Conservation (phyloP, 2,797 vertebrate genomes). For the Lagothrix lagotricha region DNA sequence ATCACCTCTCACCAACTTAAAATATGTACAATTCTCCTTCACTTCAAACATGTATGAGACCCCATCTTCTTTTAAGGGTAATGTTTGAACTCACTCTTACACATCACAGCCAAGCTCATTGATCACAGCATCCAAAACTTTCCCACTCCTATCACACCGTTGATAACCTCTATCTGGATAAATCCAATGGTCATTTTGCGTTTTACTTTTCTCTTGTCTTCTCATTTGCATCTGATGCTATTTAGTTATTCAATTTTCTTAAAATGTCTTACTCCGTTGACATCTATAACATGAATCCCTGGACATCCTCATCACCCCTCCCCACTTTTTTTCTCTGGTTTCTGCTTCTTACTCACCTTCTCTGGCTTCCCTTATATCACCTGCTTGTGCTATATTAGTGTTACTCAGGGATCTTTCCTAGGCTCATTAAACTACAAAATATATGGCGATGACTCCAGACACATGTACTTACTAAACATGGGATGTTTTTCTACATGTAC, state of each 20-base stretch:
- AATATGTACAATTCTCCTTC: neutral
- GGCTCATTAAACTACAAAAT: neutral
- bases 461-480: neutral
- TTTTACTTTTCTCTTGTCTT: neutral
- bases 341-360: neutral
- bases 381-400: fast-evolving
- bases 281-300: neutral
- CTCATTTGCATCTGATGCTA: neutral
- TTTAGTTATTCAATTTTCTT: neutral
- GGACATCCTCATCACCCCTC: fast-evolving
- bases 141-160: neutral
- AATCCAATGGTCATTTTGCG: neutral
- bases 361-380: neutral
- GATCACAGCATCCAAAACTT: neutral
- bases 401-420: neutral
- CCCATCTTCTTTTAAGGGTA: neutral
- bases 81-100: neutral
- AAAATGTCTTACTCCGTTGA: neutral
- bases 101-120: neutral
- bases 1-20: neutral
- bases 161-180: neutral
- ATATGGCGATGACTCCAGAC: neutral
- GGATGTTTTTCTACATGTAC: neutral
- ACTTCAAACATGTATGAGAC: neutral
- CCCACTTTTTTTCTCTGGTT: neutral